Percentiles rank a stretch among this genome's conserved stretches.
Conservation (phyloP, 2,888 invertebrate genomes). For the Patella caerulea region DNA sequence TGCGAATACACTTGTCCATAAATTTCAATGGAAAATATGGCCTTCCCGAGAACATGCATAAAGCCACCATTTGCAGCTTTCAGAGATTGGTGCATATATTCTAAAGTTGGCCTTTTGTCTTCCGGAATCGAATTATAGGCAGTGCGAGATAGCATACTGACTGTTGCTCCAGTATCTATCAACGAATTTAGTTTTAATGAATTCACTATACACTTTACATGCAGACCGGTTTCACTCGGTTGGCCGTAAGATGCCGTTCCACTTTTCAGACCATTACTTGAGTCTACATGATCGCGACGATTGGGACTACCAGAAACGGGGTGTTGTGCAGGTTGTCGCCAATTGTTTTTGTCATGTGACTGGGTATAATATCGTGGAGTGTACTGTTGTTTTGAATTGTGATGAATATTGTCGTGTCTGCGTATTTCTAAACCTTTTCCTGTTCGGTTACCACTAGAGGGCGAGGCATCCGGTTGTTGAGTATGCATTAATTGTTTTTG, state of each 20-base stretch:
- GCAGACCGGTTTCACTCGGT: constrained; percentile 3
- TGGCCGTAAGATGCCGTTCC: background rate
- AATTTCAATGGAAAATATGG: background rate
- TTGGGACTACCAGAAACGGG: too few species aligned
- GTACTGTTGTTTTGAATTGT: too few species aligned
- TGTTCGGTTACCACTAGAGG: too few species aligned
- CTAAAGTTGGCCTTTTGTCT: background rate
- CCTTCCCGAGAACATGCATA: background rate
- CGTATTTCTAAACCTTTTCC: too few species aligned
- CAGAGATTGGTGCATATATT: background rate
- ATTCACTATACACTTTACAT: background rate
- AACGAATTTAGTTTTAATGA: background rate
- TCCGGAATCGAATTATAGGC: background rate
- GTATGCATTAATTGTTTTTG: background rate
- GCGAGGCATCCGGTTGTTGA: too few species aligned
- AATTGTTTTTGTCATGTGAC: too few species aligned
- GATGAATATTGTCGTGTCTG: too few species aligned
- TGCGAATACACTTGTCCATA: background rate
- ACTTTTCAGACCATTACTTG: too few species aligned
- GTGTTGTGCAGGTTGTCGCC: too few species aligned
- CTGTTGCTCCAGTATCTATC: constrained; percentile 8
- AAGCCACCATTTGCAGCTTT: background rate
- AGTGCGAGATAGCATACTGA: background rate
- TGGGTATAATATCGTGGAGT: too few species aligned
- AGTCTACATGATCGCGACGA: too few species aligned